Conservation (phyloP, 2,888 invertebrate species). For the Erebia aethiops region DNA sequence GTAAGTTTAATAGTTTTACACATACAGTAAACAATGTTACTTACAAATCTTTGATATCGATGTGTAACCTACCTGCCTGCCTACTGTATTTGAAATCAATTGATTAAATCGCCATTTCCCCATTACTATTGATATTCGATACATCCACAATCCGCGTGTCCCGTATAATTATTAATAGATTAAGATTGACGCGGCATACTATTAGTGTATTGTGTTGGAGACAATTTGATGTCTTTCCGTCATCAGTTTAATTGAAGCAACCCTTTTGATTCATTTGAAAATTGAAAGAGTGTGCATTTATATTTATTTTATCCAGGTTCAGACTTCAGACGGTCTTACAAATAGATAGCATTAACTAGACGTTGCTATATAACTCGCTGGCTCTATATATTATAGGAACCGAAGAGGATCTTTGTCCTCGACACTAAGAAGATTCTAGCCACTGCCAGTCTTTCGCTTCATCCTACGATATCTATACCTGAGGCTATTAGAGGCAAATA, state of each 20-base stretch:
- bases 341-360: too few relatives aligned
- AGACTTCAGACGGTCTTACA: neutral
- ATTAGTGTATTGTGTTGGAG: conserved; percentile 40
- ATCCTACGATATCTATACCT: too few relatives aligned
- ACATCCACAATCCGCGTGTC: conserved; percentile 61
- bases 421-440: too few relatives aligned
- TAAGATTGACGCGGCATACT: conserved; percentile 65
- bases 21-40: neutral
- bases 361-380: too few relatives aligned
- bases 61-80: neutral
- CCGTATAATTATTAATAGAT: conserved; percentile 69
- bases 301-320: neutral
- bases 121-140: conserved; percentile 36
- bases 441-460: too few relatives aligned
- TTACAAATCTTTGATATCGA: neutral
- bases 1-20: too few relatives aligned
- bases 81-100: conserved; percentile 8
- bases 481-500: too few relatives aligned
- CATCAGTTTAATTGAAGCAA: conserved; percentile 30
- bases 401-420: too few relatives aligned
- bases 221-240: conserved; percentile 35
- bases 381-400: too few relatives aligned
- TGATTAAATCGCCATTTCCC: conserved; percentile 47
- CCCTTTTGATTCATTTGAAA: conserved; percentile 14
- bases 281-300: conserved; percentile 5